A percentile compares a stretch with the other conserved stretches of the same genome.
These are phyloP conservation scores for Bombus pascuorum DNA, from an alignment of 1,140 invertebrate genomes.

Conservation along the genomic window DNA sequence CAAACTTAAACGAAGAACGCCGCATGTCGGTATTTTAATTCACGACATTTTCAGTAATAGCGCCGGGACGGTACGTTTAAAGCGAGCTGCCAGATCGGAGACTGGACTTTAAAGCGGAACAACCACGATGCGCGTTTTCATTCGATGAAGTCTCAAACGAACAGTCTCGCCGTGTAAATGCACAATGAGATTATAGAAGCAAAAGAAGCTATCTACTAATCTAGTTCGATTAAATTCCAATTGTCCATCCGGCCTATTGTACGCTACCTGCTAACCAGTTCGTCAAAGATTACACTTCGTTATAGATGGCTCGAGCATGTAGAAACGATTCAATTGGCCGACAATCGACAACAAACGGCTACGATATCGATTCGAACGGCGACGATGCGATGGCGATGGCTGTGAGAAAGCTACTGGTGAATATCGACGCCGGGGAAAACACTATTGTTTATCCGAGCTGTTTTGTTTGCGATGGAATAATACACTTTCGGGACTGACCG, in stretches of 20 bases:
- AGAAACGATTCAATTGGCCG: not conserved
- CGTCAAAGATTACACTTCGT: not conserved
- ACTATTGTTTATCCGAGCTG: not conserved
- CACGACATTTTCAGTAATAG: slow-evolving; percentile 16
- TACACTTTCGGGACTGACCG: not conserved
- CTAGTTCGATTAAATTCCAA: not conserved
- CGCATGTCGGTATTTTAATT: slow-evolving; percentile 1
- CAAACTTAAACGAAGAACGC: not conserved
- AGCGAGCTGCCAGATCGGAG: not conserved
- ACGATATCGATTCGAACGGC: not conserved
- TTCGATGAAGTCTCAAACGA: not conserved
- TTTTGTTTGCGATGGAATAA: slow-evolving; percentile 17
- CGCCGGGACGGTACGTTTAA: not conserved
- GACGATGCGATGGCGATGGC: too few species aligned
- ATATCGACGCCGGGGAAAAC: not conserved
- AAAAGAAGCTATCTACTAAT: not conserved
- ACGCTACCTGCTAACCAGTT: not conserved
- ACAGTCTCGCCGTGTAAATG: not conserved
- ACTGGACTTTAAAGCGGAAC: slow-evolving; percentile 17
- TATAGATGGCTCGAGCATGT: not conserved
- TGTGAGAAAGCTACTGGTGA: too few species aligned
- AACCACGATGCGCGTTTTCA: not conserved
- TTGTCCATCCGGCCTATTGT: not conserved
- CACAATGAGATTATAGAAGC: not conserved
- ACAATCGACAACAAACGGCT: not conserved